phyloP scores from a whole-genome alignment of 2,797 vertebrate genomes.

The Hozukius guyotensis region DNA sequence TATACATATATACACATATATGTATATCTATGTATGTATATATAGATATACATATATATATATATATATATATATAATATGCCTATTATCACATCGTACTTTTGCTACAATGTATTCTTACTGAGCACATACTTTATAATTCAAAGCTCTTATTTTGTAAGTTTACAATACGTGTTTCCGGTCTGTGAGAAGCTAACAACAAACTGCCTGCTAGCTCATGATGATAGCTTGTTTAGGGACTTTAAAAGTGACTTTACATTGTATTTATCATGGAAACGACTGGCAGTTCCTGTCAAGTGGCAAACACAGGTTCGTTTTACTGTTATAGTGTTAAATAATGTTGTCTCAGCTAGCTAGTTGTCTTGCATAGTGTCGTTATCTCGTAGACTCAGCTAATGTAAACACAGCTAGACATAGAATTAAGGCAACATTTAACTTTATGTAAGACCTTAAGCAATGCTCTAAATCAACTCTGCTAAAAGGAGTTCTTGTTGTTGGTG shows the following conservation, averaged over 20 bases:
- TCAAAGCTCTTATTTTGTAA: constrained; percentile 12
- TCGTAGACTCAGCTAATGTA: background rate
- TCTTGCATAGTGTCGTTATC: background rate
- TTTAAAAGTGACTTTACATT: background rate
- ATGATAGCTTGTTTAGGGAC: background rate
- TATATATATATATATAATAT: background rate
- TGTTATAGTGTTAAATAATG: accelerated
- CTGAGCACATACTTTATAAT: background rate
- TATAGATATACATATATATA: too few relatives aligned
- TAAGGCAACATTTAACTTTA: accelerated
- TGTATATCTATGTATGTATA: too few relatives aligned
- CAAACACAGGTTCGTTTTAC: constrained; percentile 55
- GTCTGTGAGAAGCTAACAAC: background rate
- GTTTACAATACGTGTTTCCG: background rate
- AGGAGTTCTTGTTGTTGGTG: background rate
- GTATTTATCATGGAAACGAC: constrained; percentile 31
- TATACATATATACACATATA: too few relatives aligned
- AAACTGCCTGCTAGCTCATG: background rate
- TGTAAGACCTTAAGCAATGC: background rate
- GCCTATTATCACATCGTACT: background rate
- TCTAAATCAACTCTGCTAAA: background rate
- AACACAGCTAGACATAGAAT: background rate
- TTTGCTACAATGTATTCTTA: background rate
- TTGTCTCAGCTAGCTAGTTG: background rate
- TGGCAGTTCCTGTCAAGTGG: background rate